Evolutionary conservation across 1,140 invertebrate species (phyloP), one percentile per base, ranked within the genome.

Genomic region (Acromyrmex charruanus): DNA sequence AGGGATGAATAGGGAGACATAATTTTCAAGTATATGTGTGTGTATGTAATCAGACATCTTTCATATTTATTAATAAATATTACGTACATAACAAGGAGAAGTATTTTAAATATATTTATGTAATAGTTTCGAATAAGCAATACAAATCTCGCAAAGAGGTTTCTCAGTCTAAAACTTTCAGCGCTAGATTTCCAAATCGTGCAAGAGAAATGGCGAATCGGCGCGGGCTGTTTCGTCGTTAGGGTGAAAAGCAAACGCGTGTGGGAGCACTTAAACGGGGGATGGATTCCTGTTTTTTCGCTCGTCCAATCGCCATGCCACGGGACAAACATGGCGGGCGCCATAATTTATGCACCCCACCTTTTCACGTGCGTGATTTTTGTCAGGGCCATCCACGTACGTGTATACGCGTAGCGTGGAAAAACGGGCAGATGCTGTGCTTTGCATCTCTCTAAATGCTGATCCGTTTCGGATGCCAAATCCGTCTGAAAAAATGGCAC

Each of bases 341-440:
- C 82, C 85, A 86, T 92, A 92, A 92, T 91, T 90, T 91, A 91
- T 91, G 89, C 90, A 92, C 90, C 90, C 90, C 84, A 86, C 85
- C 85, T 87, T 69, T 69, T 90, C 85, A 77, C 80, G 86, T 90
- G 85, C 89, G 88, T 90, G 90, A 92, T 91, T 92, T 91, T 91
- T 87, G 89, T 82, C 77, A 65, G 87, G 75, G 89, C 75, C 55
- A 80, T 85, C 12, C 69, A 39, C 65, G 53, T 58, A 58, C 21
- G 82, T 66, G 51, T 58, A 68, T 75, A 69, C 61, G 58, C 68
- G 49, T 5, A 69, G 85, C 69, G 61, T 86, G 89, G 89, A 90
- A 90, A 90, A 88, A 61, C 77, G 44, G 66, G 55, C 90, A 91
- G 90, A 91, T 91, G 90, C 90, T 90, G 85, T 51, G 39, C 28